Conservation (phyloP, 2,797 vertebrate genomes). For the Spinus pinus region DNA sequence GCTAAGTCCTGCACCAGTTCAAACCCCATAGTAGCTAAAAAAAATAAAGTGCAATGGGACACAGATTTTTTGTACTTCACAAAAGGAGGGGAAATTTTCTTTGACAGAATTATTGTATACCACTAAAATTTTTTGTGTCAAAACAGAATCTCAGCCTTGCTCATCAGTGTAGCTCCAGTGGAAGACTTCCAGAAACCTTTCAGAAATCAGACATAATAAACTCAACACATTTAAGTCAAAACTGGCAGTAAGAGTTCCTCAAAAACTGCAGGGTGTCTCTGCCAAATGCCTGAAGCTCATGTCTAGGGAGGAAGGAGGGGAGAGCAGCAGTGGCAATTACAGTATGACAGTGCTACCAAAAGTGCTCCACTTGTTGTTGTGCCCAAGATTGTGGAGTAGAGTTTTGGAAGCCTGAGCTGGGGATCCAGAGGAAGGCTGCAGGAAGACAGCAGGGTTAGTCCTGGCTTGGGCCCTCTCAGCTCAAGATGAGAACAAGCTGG, state of each 20-base stretch:
- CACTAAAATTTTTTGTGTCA: neutral
- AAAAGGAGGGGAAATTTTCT: neutral
- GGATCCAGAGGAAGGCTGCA: neutral
- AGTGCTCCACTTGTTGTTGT: neutral
- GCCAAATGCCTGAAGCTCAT: neutral
- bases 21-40: neutral
- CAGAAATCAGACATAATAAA: neutral
- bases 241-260: neutral
- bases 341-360: neutral
- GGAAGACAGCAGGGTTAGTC: neutral
- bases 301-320: neutral
- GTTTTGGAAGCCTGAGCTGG: neutral
- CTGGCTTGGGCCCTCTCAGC: neutral
- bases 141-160: neutral
- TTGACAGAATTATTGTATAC: neutral
- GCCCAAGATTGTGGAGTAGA: neutral
- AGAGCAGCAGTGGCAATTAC: neutral
- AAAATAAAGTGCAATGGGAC: neutral
- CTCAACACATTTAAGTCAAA: fast-evolving
- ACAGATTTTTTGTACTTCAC: neutral
- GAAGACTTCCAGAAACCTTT: neutral
- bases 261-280: neutral
- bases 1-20: neutral
- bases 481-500: neutral
- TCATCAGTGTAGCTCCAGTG: neutral